Conservation (phyloP, 2,888 invertebrate species). For the Caenorhabditis sp. region DNA sequence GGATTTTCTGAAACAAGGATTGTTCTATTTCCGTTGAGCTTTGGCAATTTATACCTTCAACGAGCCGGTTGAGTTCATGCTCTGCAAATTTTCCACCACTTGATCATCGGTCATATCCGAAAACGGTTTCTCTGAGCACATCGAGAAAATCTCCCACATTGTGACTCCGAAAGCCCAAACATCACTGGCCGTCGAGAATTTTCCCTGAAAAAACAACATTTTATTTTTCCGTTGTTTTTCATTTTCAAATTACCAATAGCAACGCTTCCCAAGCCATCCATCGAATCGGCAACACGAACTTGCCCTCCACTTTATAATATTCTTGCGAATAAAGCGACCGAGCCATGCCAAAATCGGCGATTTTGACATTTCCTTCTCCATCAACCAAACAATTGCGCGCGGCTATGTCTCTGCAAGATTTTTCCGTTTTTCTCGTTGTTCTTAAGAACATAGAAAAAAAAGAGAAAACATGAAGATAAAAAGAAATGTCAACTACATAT, state of each 20-base stretch:
- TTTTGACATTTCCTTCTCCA: conserved; percentile 87
- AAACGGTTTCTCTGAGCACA: conserved; percentile 90
- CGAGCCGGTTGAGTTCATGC: conserved; percentile 62
- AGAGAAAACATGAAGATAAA: too few species aligned
- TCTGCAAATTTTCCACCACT: conserved; percentile 89
- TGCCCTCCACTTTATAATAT: conserved; percentile 90
- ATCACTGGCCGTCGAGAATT: conserved; percentile 92
- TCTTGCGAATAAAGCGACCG: conserved; percentile 90
- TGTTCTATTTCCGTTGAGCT: too few species aligned
- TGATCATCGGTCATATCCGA: conserved; percentile 89
- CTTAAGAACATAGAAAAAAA: not conserved
- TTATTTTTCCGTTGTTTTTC: not conserved
- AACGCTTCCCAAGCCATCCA: conserved; percentile 81
- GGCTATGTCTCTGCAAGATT: conserved; percentile 84
- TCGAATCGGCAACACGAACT: conserved; percentile 89
- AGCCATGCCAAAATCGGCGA: conserved; percentile 90
- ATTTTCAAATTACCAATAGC: conserved; percentile 61
- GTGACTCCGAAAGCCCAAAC: conserved; percentile 94
- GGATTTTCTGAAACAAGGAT: conserved; percentile 61
- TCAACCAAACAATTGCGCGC: conserved; percentile 92
- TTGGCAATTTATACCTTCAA: conserved; percentile 57
- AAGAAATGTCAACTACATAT: not conserved
- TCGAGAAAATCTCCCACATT: conserved; percentile 91
- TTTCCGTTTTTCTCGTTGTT: not conserved
- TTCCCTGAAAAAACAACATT: conserved; percentile 87